phyloP scores from a whole-genome alignment of 2,113 vertebrate species.

The Mungos mungo region DNA sequence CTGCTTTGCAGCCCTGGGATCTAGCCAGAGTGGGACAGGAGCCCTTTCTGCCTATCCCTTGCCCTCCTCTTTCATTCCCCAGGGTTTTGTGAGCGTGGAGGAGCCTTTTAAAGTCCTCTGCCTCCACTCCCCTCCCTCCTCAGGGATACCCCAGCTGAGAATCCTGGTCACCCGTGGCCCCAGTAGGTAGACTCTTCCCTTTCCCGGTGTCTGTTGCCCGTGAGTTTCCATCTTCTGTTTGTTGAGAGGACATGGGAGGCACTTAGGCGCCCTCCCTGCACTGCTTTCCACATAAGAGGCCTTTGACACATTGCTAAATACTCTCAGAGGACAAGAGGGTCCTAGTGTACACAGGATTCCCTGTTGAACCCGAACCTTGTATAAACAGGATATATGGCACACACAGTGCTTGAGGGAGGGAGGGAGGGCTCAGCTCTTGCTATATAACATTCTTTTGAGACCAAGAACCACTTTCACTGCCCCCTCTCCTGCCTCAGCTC shows the following conservation, averaged over 20 bases:
- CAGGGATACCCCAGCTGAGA: not conserved
- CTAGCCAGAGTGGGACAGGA: conserved; percentile 10
- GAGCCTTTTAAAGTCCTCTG: not conserved
- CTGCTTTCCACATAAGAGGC: conserved; percentile 63
- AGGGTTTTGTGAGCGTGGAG: not conserved
- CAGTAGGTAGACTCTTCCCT: not conserved
- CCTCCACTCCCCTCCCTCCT: not conserved
- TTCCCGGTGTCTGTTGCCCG: not conserved
- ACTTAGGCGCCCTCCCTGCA: not conserved
- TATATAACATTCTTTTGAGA: not conserved
- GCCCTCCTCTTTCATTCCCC: not conserved
- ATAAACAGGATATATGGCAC: conserved; percentile 64
- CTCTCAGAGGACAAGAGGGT: conserved; percentile 60
- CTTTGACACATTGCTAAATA: conserved; percentile 70
- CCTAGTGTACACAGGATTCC: conserved; percentile 33
- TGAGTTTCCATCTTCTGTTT: not conserved
- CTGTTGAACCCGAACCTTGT: conserved; percentile 55
- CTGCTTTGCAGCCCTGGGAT: conserved; percentile 29
- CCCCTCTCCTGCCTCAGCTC: not conserved
- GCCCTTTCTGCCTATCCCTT: not conserved
- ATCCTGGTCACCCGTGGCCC: not conserved
- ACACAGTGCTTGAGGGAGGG: conserved; percentile 9
- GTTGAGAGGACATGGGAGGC: not conserved
- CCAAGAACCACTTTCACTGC: not conserved
- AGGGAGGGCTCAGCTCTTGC: not conserved